Conservation (phyloP, 2,113 vertebrate genomes). For the Lophius piscatorius region DNA sequence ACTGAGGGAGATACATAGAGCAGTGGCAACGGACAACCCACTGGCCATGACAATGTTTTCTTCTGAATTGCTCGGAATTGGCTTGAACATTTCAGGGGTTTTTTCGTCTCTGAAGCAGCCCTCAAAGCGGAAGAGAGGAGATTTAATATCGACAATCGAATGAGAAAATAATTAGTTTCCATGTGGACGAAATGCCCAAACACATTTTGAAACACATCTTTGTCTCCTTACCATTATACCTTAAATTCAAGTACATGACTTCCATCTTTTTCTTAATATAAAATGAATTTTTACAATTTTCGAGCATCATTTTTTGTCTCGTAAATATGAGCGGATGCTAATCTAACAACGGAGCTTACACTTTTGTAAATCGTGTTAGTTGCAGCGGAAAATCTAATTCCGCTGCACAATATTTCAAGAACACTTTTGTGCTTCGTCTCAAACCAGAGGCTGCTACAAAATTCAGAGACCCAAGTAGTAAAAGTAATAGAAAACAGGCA, state of each 20-base stretch:
- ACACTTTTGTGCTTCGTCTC: background rate
- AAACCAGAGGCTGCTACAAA: background rate
- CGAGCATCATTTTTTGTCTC: no score
- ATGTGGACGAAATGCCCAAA: no score
- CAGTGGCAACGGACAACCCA: constrained; percentile 15
- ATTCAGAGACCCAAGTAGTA: background rate
- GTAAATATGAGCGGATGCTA: background rate
- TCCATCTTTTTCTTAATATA: no score
- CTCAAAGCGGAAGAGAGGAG: background rate
- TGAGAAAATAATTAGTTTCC: no score
- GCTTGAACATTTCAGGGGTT: background rate
- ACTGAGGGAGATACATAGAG: constrained; percentile 35
- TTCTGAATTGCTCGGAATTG: constrained; percentile 15
- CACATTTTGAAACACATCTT: no score
- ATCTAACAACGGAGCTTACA: background rate
- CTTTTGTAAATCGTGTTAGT: background rate
- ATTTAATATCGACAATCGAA: background rate
- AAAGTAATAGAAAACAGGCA: no score
- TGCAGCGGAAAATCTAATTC: background rate
- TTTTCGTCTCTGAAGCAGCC: background rate
- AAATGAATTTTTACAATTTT: no score
- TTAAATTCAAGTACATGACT: no score
- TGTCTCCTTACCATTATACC: no score
- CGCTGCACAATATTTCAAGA: background rate
- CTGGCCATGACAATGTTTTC: background rate